Conservation (phyloP, 2,888 invertebrate genomes). For the Oligia strigilis region DNA sequence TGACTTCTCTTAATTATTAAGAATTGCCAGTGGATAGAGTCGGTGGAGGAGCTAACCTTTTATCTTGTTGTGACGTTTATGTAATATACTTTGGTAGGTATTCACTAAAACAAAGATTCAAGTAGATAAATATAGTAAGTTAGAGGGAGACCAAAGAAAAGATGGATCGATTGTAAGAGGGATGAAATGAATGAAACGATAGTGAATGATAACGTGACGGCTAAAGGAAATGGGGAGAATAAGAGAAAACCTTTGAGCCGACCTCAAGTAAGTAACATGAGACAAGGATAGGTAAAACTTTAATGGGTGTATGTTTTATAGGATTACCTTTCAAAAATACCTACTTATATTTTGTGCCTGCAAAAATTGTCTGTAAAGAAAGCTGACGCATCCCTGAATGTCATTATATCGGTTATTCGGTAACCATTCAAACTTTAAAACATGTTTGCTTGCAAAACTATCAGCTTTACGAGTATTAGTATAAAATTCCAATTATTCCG, state of each 20-base stretch:
- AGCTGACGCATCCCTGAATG: neutral
- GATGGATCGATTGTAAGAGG: neutral
- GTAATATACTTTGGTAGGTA: constrained; percentile 6
- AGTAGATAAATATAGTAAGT: neutral
- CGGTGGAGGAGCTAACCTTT: neutral
- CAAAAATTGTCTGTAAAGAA: neutral
- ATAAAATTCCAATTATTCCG: constrained; percentile 22
- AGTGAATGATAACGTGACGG: constrained; percentile 11
- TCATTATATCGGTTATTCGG: neutral
- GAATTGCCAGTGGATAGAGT: neutral
- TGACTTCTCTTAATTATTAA: constrained; percentile 3
- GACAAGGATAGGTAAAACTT: neutral
- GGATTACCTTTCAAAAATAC: neutral
- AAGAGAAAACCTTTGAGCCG: neutral
- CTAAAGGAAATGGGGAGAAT: neutral
- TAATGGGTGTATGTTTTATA: neutral
- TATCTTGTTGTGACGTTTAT: constrained; percentile 9
- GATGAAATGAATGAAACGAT: constrained; percentile 13
- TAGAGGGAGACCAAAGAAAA: constrained; percentile 7
- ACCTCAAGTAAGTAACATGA: neutral
- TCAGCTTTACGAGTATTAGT: neutral
- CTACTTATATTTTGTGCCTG: neutral
- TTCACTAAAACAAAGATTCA: neutral
- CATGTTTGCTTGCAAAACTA: constrained; percentile 7
- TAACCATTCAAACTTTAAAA: neutral